Evolutionary conservation across 2,888 invertebrate species (phyloP).

Genomic region (Tricholauxania praeusta): DNA sequence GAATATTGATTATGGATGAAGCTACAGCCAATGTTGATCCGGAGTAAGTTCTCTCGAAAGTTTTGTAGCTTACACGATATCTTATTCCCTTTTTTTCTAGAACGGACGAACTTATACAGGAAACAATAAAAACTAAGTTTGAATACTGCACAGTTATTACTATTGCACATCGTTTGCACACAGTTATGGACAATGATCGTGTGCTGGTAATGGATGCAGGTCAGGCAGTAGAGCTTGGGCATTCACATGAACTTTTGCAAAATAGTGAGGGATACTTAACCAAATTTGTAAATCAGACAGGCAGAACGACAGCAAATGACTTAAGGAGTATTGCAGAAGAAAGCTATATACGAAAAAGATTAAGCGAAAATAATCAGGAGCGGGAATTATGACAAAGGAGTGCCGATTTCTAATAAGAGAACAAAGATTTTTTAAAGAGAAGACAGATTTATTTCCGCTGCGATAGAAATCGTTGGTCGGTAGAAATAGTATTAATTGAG

Average conservation of each 20-base stretch:
- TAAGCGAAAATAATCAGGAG: constrained; percentile 58
- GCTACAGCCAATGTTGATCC: constrained; percentile 92
- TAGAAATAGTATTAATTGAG: no score
- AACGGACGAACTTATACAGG: constrained; percentile 88
- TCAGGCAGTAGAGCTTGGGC: constrained; percentile 79
- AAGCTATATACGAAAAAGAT: constrained; percentile 73
- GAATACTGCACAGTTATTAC: constrained; percentile 86
- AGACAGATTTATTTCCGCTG: no score
- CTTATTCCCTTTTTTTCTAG: constrained; percentile 62
- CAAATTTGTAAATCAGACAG: constrained; percentile 78
- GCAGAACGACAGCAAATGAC: constrained; percentile 72
- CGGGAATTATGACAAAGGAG: no score
- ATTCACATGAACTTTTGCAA: constrained; percentile 77
- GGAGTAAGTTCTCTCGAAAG: constrained; percentile 70
- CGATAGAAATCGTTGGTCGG: no score
- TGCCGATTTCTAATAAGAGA: no score
- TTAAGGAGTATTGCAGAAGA: constrained; percentile 74
- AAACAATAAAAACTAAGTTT: constrained; percentile 83
- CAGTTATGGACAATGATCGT: constrained; percentile 89
- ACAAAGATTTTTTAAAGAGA: no score
- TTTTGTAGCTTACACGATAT: background rate
- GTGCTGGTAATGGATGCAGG: constrained; percentile 86
- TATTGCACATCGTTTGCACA: constrained; percentile 90
- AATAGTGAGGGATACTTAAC: constrained; percentile 73
- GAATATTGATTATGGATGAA: constrained; percentile 87